A percentile compares a stretch with the other conserved stretches of the same genome.
phyloP scores from a whole-genome alignment of 1,140 invertebrate genomes.

The Hylaeus volcanicus region DNA sequence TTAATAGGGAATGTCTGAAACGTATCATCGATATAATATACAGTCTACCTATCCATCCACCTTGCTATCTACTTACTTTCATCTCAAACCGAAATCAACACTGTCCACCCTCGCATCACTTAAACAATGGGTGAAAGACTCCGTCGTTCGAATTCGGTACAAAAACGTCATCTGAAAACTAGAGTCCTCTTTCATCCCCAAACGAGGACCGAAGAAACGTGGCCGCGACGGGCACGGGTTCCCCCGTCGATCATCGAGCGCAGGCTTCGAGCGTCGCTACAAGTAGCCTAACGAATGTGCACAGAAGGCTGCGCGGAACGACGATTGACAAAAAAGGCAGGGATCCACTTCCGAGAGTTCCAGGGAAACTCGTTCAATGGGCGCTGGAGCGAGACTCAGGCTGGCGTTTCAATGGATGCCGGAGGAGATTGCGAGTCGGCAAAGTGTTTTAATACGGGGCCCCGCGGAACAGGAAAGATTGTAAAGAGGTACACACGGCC shows the following conservation, averaged over 20 bases:
- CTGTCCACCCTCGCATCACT: too few species aligned
- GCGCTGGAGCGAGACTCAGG: neutral
- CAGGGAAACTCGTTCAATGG: slow-evolving; percentile 9
- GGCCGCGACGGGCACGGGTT: too few species aligned
- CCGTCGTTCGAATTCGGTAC: too few species aligned
- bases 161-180: too few species aligned
- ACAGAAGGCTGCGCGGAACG: neutral
- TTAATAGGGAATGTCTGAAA: too few species aligned
- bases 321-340: slow-evolving; percentile 29
- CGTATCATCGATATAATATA: too few species aligned
- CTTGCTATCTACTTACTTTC: too few species aligned
- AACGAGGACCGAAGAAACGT: too few species aligned
- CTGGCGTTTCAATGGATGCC: slow-evolving; percentile 17
- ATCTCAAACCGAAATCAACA: too few species aligned
- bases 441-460: slow-evolving; percentile 45
- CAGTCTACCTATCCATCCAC: too few species aligned
- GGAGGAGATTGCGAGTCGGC: slow-evolving; percentile 20
- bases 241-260: neutral
- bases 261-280: neutral
- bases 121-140: too few species aligned
- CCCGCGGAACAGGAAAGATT: slow-evolving; percentile 13
- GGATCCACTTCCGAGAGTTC: slow-evolving; percentile 1
- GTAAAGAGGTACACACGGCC: slow-evolving; percentile 40
- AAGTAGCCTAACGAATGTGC: slow-evolving; percentile 23
- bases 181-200: too few species aligned